Evolutionary conservation across 37 sponge, comb jelly and placozoan genomes (phyloP), one percentile per base, ranked within the genome.

Genomic region (Petrosia ficiformis): DNA sequence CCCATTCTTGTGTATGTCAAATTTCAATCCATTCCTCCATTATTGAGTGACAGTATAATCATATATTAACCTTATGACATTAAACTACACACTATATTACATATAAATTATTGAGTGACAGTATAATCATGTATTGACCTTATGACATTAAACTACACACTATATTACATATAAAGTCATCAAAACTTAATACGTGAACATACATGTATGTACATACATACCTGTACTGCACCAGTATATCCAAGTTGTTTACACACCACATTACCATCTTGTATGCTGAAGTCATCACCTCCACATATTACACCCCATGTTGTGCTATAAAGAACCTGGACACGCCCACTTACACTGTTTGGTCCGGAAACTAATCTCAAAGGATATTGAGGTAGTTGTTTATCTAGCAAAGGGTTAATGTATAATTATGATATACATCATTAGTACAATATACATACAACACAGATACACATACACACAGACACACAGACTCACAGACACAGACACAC

Each of bases 201-300:
- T n/a, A n/a, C n/a, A n/a, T n/a, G n/a, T n/a, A n/a, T n/a, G n/a
- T n/a, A n/a, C n/a, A n/a, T n/a, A n/a, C n/a, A n/a, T n/a, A n/a
- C n/a, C 37, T 59, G 54, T 48, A 52, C 14, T 5, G 78, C 82
- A 3, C 82, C 77, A 0, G 77, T 71, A 41, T 42, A 87, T 28
- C 82, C 82, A 2, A 87, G 64, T 19, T 41, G 30, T 41, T 36
- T 70, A 57, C 87, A 87, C 4, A 81, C 66, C 26, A 89, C 76
- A 25, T 35, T 75, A 37, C 79, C 84, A 35, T 74, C 80, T 0
- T 1, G 19, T 3, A 56, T 1, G 32, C 58, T 74, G 80, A 83
- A 89, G 41, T 70, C 61, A 60, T 83, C 81, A n/a, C n/a, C n/a
- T 39, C 78, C 81, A 78, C 93, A 92, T 0, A 61, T 29, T 5